phyloP scores from a whole-genome alignment of 2,113 vertebrate species.

The Centrocercus urophasianus region DNA sequence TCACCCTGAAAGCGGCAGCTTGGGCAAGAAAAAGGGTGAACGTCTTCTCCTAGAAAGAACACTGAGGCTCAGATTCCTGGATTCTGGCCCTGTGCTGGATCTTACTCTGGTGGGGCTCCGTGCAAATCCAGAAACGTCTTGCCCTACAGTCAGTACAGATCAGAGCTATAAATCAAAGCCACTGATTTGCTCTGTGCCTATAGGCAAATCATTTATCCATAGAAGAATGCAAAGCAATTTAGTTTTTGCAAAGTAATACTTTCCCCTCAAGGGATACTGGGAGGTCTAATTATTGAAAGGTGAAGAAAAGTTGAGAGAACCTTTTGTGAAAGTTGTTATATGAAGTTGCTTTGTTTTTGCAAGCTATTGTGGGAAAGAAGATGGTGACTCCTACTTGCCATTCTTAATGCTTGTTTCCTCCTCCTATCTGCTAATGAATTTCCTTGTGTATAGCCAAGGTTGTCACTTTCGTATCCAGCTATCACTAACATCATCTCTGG shows the following conservation, averaged over 20 bases:
- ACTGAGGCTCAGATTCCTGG: neutral
- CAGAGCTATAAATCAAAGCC: slow-evolving; percentile 54
- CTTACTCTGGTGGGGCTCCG: neutral
- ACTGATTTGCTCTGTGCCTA: slow-evolving; percentile 48
- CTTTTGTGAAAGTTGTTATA: neutral
- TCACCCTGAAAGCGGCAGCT: neutral
- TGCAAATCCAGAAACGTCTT: neutral
- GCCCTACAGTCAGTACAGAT: neutral
- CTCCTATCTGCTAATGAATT: neutral
- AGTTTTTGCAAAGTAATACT: slow-evolving; percentile 28
- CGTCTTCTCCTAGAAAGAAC: neutral
- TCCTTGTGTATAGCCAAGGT: neutral
- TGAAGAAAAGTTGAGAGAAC: neutral
- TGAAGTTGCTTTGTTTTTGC: neutral
- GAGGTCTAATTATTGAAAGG: neutral
- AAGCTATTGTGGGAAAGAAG: neutral
- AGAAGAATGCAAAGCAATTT: slow-evolving; percentile 22
- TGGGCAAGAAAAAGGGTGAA: neutral
- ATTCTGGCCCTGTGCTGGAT: neutral
- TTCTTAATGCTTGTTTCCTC: fast-evolving
- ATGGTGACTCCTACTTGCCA: neutral
- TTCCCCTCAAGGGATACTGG: neutral
- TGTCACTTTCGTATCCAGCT: neutral
- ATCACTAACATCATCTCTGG: neutral
- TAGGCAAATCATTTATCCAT: slow-evolving; percentile 56